Base-by-base conservation (phyloP, 1,140 invertebrate species). In the Parapsyche elsis region DNA sequence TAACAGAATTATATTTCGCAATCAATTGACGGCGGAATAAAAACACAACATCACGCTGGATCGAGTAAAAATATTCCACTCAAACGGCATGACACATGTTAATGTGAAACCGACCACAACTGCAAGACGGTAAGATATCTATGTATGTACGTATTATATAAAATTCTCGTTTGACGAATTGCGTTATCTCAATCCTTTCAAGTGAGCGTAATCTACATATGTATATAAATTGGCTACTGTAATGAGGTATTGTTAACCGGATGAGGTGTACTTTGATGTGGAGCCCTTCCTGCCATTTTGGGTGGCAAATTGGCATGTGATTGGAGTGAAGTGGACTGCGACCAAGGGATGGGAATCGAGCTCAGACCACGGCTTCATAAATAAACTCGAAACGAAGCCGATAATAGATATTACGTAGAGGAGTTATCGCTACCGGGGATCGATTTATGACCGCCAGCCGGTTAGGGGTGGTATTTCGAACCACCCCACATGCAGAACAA, bases 401-500 rank as follows among this genome's bases (percentile, higher is more conserved):
- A 78, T 78, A 78, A 78, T 78, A 71, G 44, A 71, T 78, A 78
- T 71, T 78, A 71, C 16, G 45, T 70, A 71, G 26, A 14, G 49
- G 77, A 78, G 46, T 78, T 78, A 78, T 78, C 77, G 61, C 19
- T n/a, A 45, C 4, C 9, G 21, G 30, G 44, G 77, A 78, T 78
- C 77, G 67, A 78, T 78, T 71, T 71, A 71, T 45, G 64, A 76
- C 49, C 74, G 19, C 10, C 16, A 57, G 24, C 30, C 44, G 5
- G 16, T 19, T n/a, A 57, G 16, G 57, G 57, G 14, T 5, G 16
- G 49, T 53, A n/a, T 53, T 30, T 70, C 64, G 2, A 23, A 70
- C n/a, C 23, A 21, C 26, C 38, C 71, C 71, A 38, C 71, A 73
- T 73, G 71, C 71, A 73, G 71, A 73, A 38, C 71, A 73, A 73